These are phyloP conservation scores for Percopsis transmontana DNA, from an alignment of 2,113 vertebrate genomes.

Conservation along the genomic window DNA sequence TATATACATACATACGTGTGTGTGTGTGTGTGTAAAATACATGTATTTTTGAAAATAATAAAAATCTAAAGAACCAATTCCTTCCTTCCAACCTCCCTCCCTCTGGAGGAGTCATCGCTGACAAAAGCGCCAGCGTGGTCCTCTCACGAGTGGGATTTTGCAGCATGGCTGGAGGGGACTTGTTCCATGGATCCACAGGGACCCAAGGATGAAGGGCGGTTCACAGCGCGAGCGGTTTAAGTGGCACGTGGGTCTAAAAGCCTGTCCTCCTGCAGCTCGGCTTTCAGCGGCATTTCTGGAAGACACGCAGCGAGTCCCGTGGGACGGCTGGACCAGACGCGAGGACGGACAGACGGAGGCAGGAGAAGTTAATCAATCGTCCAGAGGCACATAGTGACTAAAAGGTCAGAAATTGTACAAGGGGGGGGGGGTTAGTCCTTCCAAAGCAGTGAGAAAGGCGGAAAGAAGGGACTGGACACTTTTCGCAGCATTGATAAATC, in stretches of 20 bases:
- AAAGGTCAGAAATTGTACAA: slow-evolving; percentile 28
- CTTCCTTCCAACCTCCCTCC: neutral
- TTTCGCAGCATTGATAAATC: too few species aligned
- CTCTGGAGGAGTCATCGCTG: slow-evolving; percentile 6
- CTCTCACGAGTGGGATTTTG: slow-evolving; percentile 64
- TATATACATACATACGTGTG: neutral
- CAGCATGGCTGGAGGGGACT: slow-evolving; percentile 46
- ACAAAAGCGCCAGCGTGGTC: slow-evolving; percentile 39
- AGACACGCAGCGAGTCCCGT: slow-evolving; percentile 39
- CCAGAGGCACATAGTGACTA: slow-evolving; percentile 33
- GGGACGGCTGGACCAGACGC: slow-evolving; percentile 35
- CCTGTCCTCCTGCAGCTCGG: slow-evolving; percentile 36
- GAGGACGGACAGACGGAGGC: neutral
- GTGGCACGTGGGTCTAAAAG: slow-evolving; percentile 54
- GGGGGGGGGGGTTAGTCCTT: slow-evolving; percentile 5
- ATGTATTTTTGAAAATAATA: too few species aligned
- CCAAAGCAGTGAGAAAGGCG: slow-evolving; percentile 8
- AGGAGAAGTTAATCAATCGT: slow-evolving; percentile 9
- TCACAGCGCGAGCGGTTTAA: slow-evolving; percentile 47
- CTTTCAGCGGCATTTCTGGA: slow-evolving; percentile 54
- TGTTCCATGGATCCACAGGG: slow-evolving; percentile 52
- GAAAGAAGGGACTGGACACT: neutral
- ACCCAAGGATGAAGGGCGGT: slow-evolving; percentile 36
- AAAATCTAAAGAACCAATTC: neutral
- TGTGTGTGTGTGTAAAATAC: neutral